phyloP scores from a whole-genome alignment of 2,113 vertebrate genomes.

The Apteryx owenii region DNA sequence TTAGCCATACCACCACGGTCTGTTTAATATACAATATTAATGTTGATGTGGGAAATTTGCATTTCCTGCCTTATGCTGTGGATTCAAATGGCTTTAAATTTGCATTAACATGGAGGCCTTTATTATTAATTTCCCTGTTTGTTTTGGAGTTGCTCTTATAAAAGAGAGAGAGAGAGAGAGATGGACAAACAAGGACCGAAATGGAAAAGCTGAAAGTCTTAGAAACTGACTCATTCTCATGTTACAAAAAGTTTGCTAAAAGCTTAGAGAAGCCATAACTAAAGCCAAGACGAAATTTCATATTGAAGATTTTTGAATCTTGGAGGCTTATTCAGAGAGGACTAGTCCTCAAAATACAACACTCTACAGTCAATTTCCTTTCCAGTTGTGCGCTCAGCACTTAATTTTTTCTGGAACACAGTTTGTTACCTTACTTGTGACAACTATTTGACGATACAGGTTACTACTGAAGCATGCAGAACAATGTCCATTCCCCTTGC shows the following conservation, averaged over 20 bases:
- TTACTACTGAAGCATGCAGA: background rate
- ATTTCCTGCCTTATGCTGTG: background rate
- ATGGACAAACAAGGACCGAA: background rate
- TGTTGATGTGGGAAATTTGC: background rate
- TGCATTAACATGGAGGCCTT: background rate
- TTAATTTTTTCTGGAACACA: background rate
- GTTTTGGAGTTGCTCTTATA: background rate
- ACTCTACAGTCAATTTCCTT: background rate
- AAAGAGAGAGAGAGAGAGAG: background rate
- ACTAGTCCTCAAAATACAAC: background rate
- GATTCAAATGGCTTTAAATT: background rate
- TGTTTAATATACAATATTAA: background rate
- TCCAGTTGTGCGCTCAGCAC: background rate
- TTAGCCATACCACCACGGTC: rapidly evolving
- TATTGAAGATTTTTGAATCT: background rate
- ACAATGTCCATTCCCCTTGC: background rate
- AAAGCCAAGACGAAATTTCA: background rate
- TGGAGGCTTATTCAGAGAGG: background rate
- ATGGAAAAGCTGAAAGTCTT: background rate
- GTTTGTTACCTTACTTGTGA: background rate
- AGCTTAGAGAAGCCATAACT: background rate
- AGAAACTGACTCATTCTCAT: background rate
- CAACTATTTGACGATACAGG: background rate
- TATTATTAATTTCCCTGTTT: background rate
- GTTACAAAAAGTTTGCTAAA: background rate